These are phyloP conservation scores for Sebastes fasciatus DNA, from an alignment of 2,113 vertebrate species.

Conservation along the genomic window DNA sequence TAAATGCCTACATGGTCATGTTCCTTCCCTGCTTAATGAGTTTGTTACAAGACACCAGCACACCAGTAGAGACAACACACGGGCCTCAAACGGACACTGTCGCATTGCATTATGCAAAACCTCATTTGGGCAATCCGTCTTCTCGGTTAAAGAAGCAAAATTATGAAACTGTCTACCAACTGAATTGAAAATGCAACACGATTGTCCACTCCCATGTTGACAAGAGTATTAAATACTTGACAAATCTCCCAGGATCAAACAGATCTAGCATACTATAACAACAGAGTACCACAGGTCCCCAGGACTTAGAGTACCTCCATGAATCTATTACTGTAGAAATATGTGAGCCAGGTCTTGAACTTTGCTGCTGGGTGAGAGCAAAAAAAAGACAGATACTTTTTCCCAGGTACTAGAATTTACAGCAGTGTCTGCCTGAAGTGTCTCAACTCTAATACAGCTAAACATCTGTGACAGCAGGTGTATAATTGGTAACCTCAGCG, in stretches of 20 bases:
- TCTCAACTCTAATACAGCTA: background rate
- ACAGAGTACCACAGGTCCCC: background rate
- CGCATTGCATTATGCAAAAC: too few relatives aligned
- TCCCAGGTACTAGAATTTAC: background rate
- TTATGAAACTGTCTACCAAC: too few relatives aligned
- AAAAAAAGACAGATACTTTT: background rate
- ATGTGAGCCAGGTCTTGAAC: background rate
- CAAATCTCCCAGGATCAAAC: background rate
- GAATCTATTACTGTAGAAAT: background rate
- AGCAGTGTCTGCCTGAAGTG: background rate
- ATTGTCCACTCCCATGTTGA: too few relatives aligned
- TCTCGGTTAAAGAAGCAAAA: too few relatives aligned
- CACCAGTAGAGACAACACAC: too few relatives aligned
- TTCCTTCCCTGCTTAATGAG: too few relatives aligned
- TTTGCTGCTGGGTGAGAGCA: background rate
- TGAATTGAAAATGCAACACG: too few relatives aligned
- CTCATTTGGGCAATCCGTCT: too few relatives aligned
- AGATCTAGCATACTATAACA: background rate
- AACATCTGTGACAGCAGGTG: constrained; percentile 33
- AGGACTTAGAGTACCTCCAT: background rate
- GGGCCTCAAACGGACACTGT: too few relatives aligned
- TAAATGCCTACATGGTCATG: too few relatives aligned
- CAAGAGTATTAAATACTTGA: too few relatives aligned
- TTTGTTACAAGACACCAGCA: too few relatives aligned
- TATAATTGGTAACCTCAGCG: background rate